A percentile compares a stretch with the other conserved stretches of the same genome.
phyloP scores from a whole-genome alignment of 1,140 invertebrate genomes.

The Caenorhabditis tropicalis region DNA sequence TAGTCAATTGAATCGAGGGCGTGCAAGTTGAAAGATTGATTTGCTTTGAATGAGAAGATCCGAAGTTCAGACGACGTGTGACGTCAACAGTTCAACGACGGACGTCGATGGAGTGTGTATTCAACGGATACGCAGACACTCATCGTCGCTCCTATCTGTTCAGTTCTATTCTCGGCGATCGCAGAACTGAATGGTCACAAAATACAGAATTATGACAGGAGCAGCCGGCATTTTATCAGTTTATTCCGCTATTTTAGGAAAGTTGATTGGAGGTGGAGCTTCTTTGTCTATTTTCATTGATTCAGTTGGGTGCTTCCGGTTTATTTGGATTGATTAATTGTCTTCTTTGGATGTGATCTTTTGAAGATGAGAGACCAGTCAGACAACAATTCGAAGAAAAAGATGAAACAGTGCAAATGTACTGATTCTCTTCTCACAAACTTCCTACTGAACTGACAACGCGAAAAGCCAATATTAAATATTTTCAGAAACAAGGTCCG shows the following conservation, averaged over 20 bases:
- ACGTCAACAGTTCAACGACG: constrained; percentile 35
- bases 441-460: no score
- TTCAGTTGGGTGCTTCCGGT: constrained; percentile 1
- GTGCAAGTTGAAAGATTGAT: constrained; percentile 20
- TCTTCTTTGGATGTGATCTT: not conserved
- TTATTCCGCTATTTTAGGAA: not conserved
- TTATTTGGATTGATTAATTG: constrained; percentile 6
- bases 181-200: constrained; percentile 9
- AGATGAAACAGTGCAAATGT: not conserved
- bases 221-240: constrained; percentile 8
- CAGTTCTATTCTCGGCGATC: constrained; percentile 9
- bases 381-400: not conserved
- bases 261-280: not conserved
- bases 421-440: not conserved
- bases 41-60: constrained; percentile 13
- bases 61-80: constrained; percentile 26
- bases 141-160: not conserved
- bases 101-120: not conserved
- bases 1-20: constrained; percentile 5
- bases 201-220: constrained; percentile 1
- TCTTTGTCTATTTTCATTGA: not conserved
- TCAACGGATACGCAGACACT: not conserved
- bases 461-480: no score
- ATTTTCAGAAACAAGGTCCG: no score
- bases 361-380: not conserved